Conservation (phyloP, 1,140 invertebrate species). For the Diachasmimorpha longicaudata region DNA sequence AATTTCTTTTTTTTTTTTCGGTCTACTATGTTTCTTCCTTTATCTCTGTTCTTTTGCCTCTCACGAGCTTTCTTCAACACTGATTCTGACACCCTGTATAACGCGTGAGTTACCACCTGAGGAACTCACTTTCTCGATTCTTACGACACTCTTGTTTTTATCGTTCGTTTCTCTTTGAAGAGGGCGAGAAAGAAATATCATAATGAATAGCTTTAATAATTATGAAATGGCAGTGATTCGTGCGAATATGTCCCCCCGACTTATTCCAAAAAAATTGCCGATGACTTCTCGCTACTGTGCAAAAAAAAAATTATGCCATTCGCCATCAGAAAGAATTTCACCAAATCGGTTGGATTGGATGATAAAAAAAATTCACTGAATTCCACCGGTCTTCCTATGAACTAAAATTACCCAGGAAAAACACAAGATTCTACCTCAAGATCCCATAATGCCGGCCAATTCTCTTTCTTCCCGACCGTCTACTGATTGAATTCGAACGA, state of each 20-base stretch:
- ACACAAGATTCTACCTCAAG: neutral
- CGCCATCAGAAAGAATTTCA: neutral
- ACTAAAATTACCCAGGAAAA: neutral
- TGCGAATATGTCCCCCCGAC: no score
- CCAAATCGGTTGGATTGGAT: neutral
- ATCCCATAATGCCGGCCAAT: neutral
- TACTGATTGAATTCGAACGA: constrained; percentile 4
- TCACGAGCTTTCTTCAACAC: constrained; percentile 15
- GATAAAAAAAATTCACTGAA: neutral
- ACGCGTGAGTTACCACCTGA: constrained; percentile 29
- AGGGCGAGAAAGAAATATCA: no score
- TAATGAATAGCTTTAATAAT: no score
- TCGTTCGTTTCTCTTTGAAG: no score
- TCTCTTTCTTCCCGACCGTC: neutral
- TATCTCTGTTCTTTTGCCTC: constrained; percentile 17
- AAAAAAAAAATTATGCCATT: no score
- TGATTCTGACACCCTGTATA: constrained; percentile 24
- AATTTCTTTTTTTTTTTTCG: constrained; percentile 14
- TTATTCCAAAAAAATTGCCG: no score
- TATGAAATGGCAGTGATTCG: no score
- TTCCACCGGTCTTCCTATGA: neutral
- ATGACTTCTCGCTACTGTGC: no score
- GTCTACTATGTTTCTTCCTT: constrained; percentile 7
- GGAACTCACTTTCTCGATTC: constrained; percentile 12
- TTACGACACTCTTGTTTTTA: neutral